A percentile compares a stretch with the other conserved stretches of the same genome.
phyloP scores from a whole-genome alignment of 2,113 vertebrate species.

The Dromaius novaehollandiae region DNA sequence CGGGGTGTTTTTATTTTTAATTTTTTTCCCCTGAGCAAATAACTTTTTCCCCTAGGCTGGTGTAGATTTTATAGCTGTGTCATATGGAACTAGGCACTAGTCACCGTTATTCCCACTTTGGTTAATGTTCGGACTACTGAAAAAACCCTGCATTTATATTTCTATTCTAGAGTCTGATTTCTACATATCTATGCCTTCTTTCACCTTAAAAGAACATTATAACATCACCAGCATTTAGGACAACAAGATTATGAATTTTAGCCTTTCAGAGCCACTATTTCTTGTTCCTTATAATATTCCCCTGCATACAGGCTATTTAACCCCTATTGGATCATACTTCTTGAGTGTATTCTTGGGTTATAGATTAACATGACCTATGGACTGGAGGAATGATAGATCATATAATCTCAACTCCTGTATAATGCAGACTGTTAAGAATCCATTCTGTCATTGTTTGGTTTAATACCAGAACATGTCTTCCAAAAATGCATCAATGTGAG shows the following conservation, averaged over 20 bases:
- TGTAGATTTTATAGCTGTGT: conserved; percentile 3
- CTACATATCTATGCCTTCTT: not conserved
- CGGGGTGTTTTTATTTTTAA: not conserved
- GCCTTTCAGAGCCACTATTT: not conserved
- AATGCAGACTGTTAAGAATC: not conserved
- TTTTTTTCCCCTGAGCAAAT: not conserved
- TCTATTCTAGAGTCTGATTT: not conserved
- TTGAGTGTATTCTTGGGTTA: not conserved
- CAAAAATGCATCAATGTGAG: not conserved
- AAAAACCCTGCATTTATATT: not conserved
- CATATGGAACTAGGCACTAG: not conserved
- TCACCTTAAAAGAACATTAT: not conserved
- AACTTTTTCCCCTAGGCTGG: not conserved
- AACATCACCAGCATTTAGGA: not conserved
- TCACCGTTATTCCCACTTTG: not conserved
- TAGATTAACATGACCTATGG: not conserved
- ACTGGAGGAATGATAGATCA: not conserved
- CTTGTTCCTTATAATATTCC: not conserved
- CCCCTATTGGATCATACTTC: not conserved
- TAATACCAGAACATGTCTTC: not conserved
- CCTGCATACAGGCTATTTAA: not conserved
- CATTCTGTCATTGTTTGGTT: not conserved
- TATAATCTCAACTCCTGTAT: not conserved
- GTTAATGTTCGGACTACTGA: not conserved
- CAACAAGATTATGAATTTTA: not conserved